These are phyloP conservation scores for Macropus fuliginosus DNA, from an alignment of 2,797 vertebrate species.

Conservation along the genomic window DNA sequence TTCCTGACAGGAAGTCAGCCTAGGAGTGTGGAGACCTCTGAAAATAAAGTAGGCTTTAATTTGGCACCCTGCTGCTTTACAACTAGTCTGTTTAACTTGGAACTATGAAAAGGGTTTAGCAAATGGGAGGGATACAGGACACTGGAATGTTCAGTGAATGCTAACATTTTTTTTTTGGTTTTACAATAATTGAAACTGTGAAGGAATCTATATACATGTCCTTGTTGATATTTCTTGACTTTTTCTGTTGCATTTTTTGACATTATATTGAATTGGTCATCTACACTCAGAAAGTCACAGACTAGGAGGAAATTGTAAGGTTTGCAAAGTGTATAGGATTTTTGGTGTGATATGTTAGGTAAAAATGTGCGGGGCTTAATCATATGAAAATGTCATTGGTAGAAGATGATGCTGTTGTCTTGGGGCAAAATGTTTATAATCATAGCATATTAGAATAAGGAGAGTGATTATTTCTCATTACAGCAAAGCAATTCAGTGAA, in stretches of 20 bases:
- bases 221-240: constrained; percentile 10
- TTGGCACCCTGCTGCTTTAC: constrained; percentile 88
- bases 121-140: constrained; percentile 68
- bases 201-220: not conserved
- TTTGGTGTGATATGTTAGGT: constrained; percentile 49
- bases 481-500: not conserved
- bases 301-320: not conserved
- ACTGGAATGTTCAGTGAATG: constrained; percentile 71
- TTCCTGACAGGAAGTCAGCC: constrained; percentile 97
- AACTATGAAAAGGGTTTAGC: constrained; percentile 75
- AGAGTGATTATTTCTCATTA: not conserved
- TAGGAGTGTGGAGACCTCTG: constrained; percentile 89
- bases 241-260: not conserved
- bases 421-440: constrained; percentile 37
- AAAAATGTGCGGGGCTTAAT: constrained; percentile 29
- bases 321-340: not conserved
- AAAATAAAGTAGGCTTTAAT: constrained; percentile 93
- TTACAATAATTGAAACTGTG: constrained; percentile 60
- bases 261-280: constrained; percentile 25
- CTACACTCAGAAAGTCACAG: constrained; percentile 35
- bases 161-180: constrained; percentile 46
- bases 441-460: not conserved
- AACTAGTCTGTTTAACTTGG: constrained; percentile 85
- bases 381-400: not conserved
- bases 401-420: constrained; percentile 5